phyloP scores from a whole-genome alignment of 2,113 vertebrate species.

The Pristiophorus japonicus region DNA sequence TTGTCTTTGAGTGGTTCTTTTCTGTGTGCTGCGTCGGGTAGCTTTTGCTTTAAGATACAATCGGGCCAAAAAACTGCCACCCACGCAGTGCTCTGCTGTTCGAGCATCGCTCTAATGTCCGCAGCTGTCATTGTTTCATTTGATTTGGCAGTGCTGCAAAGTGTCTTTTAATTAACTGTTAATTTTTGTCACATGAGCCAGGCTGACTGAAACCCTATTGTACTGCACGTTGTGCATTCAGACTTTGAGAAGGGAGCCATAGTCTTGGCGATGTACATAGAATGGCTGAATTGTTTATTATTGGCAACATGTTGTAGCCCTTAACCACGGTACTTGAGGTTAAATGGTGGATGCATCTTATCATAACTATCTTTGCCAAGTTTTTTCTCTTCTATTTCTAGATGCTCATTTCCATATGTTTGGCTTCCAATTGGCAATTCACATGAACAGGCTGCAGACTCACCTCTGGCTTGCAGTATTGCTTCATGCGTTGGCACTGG shows the following conservation, averaged over 20 bases:
- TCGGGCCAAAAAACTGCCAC: constrained; percentile 15
- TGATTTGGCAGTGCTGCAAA: constrained; percentile 62
- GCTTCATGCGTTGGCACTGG: not conserved
- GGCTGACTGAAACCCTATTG: constrained; percentile 43
- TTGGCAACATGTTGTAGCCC: not conserved
- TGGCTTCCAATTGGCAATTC: constrained; percentile 1
- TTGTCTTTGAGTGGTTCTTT: not conserved
- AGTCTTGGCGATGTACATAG: not conserved
- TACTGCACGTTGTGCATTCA: not conserved
- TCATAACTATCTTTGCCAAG: not conserved
- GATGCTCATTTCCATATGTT: not conserved
- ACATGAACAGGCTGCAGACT: not conserved
- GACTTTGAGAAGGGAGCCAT: not conserved
- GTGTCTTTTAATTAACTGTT: constrained; percentile 66
- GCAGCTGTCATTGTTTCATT: constrained; percentile 54
- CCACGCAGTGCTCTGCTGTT: not conserved
- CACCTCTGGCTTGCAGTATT: not conserved
- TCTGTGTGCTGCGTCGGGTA: not conserved
- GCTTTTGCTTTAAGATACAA: constrained; percentile 4
- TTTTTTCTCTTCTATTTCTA: not conserved
- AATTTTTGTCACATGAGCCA: constrained; percentile 40
- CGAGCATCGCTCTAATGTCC: constrained; percentile 58
- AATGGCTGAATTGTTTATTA: not conserved
- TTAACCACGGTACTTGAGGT: not conserved
- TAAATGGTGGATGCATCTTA: not conserved